phyloP scores from a whole-genome alignment of 2,888 invertebrate genomes.

The Allolobophora icterica region DNA sequence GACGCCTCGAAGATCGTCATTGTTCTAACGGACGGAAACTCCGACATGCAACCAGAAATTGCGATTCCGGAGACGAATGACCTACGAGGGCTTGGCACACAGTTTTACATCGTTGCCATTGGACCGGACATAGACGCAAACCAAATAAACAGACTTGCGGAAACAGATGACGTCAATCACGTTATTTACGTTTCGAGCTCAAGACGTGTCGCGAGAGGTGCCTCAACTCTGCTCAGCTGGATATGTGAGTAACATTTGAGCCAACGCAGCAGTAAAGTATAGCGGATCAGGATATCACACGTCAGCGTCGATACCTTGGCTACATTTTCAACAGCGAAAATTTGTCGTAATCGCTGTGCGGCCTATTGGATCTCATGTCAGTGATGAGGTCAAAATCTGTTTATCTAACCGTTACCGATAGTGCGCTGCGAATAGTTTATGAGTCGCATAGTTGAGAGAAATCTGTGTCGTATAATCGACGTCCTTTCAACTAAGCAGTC shows the following conservation, averaged over 20 bases:
- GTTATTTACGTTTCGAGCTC: neutral
- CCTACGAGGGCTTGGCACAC: constrained; percentile 27
- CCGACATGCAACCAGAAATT: constrained; percentile 56
- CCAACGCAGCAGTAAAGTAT: neutral
- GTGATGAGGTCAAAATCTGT: too few relatives aligned
- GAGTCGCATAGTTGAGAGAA: too few relatives aligned
- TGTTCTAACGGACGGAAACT: constrained; percentile 57
- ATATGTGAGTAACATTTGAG: neutral
- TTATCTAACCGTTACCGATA: too few relatives aligned
- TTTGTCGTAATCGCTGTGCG: too few relatives aligned
- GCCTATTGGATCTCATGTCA: too few relatives aligned
- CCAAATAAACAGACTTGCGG: constrained; percentile 6
- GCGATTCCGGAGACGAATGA: constrained; percentile 56
- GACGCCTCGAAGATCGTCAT: constrained; percentile 52
- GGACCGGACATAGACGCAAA: constrained; percentile 43
- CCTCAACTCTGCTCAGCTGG: constrained; percentile 14
- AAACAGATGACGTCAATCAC: neutral
- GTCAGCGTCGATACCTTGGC: too few relatives aligned
- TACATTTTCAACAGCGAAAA: too few relatives aligned
- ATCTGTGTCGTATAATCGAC: too few relatives aligned
- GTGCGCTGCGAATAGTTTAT: too few relatives aligned
- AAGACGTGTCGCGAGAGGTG: neutral
- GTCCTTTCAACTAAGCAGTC: too few relatives aligned
- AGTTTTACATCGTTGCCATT: constrained; percentile 44
- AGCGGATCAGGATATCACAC: neutral